phyloP scores from a whole-genome alignment of 2,797 vertebrate genomes.

The Enteromius radiatus region DNA sequence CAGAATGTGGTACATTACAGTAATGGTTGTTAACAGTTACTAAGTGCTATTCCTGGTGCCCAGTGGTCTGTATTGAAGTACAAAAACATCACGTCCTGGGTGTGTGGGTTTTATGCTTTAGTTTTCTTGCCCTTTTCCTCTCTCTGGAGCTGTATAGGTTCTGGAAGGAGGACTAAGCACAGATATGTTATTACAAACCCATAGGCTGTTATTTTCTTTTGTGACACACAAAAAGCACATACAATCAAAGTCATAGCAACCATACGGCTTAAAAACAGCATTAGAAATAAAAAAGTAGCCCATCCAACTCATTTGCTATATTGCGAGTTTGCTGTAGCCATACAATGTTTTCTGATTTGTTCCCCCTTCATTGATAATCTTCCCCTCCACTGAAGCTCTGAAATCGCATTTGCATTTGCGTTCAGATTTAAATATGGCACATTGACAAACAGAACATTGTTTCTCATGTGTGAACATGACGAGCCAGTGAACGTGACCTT shows the following conservation, averaged over 20 bases:
- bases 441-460: conserved; percentile 1
- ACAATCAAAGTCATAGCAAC: background rate
- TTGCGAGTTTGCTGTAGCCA: background rate
- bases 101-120: background rate
- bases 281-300: background rate
- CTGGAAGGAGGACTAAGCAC: background rate
- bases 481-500: conserved; percentile 4
- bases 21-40: background rate
- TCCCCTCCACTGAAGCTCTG: background rate
- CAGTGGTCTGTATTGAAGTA: background rate
- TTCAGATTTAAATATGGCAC: background rate
- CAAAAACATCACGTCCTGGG: background rate
- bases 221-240: background rate
- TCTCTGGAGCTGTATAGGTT: background rate
- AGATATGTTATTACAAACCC: background rate
- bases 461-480: conserved; percentile 12
- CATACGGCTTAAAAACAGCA: background rate
- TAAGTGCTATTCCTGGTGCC: background rate
- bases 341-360: background rate
- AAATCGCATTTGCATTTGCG: background rate
- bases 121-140: background rate
- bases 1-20: background rate
- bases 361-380: background rate
- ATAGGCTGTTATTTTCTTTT: background rate
- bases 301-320: background rate